Evolutionary conservation across 2,888 invertebrate species (phyloP), one percentile per base, ranked within the genome.

Genomic region (Caenorhabditis angaria): DNA sequence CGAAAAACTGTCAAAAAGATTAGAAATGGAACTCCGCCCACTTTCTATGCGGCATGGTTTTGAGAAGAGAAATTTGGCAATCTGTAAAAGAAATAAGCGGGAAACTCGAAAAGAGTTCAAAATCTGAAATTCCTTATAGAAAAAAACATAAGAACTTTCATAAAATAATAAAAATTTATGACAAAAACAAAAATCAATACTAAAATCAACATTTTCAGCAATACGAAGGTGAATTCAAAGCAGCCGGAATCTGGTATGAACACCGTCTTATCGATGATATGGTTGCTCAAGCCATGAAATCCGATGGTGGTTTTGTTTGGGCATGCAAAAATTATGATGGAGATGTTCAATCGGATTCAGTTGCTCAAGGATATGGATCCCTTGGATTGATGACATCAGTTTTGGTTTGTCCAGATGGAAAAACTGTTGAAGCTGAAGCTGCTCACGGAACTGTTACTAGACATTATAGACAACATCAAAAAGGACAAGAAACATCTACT

Each of bases 261-360:
- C 97, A 99, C 89, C 92, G 97, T 72, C 90, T 99, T 62, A 99
- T 99, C 87, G 97, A 99, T 88, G 97, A 99, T 87, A 97, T 97
- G 97, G 97, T 97, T 18, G 97, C 97, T 1, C 95, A 96, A 57
- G 79, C 77, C 61, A 81, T 82, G 76, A 80, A 97, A 89, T 94
- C 94, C 0, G 94, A 95, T 84, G 99, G 99, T 80, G 97, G 97
- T 51, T 99, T 97, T 88, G 96, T 99, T 0, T 99, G 97, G 97
- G 96, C 97, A 10, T 99, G 97, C 89, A 99, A 99, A 89, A 99
- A 99, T 89, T 99, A 99, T 88, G 97, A 99, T 87, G 97, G 97
- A 51, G 97, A 99, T 89, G 97, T 99, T 0, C 97, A 99, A 89
- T 96, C 95, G 0, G 97, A 99, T 89, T 94, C 95, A 0, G 94